Base-by-base conservation (phyloP, 2,797 vertebrate genomes). In the Percopsis omiscomaycus region DNA sequence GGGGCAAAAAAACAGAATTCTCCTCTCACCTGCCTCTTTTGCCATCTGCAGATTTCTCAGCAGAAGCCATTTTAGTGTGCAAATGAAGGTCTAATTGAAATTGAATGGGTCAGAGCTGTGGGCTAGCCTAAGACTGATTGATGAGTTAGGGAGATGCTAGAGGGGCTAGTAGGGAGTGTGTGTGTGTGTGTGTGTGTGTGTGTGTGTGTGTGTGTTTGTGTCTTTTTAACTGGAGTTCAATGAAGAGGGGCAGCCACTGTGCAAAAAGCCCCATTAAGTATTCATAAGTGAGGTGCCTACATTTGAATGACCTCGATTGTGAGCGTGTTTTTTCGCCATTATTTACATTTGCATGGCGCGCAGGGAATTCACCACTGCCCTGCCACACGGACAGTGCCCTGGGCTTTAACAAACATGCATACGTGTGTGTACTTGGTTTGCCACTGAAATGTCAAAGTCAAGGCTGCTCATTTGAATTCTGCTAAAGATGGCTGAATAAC, bases 391-490 rank as follows among this genome's bases (percentile, higher is more conserved):
- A 84, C 85, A 78, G 83, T 76, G 89, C 88, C 89, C 77, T 86
- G 88, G 86, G 91, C 88, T 86, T 84, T 84, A 77, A 80, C 74
- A 79, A 81, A 82, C 75, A 82, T 79, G 77, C 80, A 78, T 81
- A 74, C 67, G 73, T 88, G 85, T 68, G 61, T 86, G 85, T 83
- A 81, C 85, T 82, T 82, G 83, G 85, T 86, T 88, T 79, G 81
- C 86, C 84, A 85, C 85, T 74, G 80, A 87, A 86, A 83, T 89
- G 89, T 89, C 86, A 90, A 85, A 91, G 84, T 87, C 90, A 92
- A 92, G 91, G 91, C 90, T 83, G 64, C 87, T 88, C 83, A 92
- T 93, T 93, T 92, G 82, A 92, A 92, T 92, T 89, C 75, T 68
- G 86, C 85, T 88, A 85, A 90, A 87, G 80, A 90, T 84, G 80